Evolutionary conservation across 1,140 invertebrate species (phyloP), one percentile per base, ranked within the genome.

Genomic region (Globodera ellingtonae): DNA sequence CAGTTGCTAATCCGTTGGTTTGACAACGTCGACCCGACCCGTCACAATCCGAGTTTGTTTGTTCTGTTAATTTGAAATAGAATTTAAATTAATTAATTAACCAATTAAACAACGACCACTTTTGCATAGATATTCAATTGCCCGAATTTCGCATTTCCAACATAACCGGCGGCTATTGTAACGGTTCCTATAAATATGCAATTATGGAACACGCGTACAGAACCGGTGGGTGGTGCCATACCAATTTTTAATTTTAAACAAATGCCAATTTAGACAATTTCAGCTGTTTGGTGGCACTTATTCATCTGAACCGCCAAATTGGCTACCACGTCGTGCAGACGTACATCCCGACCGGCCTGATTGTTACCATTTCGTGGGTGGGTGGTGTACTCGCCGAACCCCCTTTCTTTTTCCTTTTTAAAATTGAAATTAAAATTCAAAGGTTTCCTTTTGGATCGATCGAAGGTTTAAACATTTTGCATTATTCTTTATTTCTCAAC

Each of bases 331-430:
- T 95, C 8, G 94, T 95, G 79, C 94, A 95, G 89, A 94, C 94
- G 0, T 95, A 94, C 89, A 93, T 94, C 1, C 94, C 94, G 0
- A 95, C 94, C 3, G 93, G 82, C 44, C 90, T 95, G 5, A 94
- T 95, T 9, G 94, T 95, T 6, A 93, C 94, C 91, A 89, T 95
- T 0, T 94, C 93, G 0, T 95, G 94, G 94, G 94, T 95, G 24
- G 9, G n/a, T 35, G 9, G n/a, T 35, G 35, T 35, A 35, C 56
- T 15, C 18, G 6, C 15, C 52, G 4, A 52, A 52, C 15, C 15
- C 8, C 47, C 15, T 18, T 62, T 62, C 15, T 2, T 62, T 59
- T 59, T 15, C 21, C 13, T 62, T 0, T 72, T 73, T 73, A 7
- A 18, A 73, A 15, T 47, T 47, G 65, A 73, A 73, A 73, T 47